Conservation (phyloP, 1,140 invertebrate species). For the Brachionus calyciflorus region DNA sequence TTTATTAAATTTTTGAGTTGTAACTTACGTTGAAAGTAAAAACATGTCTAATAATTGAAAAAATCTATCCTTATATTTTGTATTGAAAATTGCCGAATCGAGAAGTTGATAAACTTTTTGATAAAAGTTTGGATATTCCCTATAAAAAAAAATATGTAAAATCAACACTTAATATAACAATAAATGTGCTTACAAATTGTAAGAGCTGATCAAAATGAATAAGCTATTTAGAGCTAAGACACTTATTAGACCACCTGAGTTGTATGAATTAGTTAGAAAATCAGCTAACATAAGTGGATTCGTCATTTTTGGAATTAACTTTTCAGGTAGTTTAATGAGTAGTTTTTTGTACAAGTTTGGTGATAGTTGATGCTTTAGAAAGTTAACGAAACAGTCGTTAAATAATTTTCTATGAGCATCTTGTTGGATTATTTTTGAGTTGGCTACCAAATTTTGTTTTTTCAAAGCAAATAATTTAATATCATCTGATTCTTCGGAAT, state of each 20-base stretch:
- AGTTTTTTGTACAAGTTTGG: slow-evolving; percentile 72
- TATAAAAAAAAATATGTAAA: slow-evolving; percentile 56
- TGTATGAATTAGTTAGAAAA: slow-evolving; percentile 83
- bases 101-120: slow-evolving; percentile 87
- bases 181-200: slow-evolving; percentile 73
- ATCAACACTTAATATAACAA: slow-evolving; percentile 43
- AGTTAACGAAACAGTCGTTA: slow-evolving; percentile 44
- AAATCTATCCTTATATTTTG: slow-evolving; percentile 77
- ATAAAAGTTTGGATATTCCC: slow-evolving; percentile 90
- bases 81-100: slow-evolving; percentile 80
- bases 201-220: slow-evolving; percentile 80
- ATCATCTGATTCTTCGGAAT: background rate
- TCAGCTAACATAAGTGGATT: slow-evolving; percentile 82
- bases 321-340: slow-evolving; percentile 75
- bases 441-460: background rate
- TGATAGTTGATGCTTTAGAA: slow-evolving; percentile 56
- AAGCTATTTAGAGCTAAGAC: slow-evolving; percentile 87
- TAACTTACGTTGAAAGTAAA: slow-evolving; percentile 80
- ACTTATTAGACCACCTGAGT: slow-evolving; percentile 77
- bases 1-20: slow-evolving; percentile 8
- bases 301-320: slow-evolving; percentile 74
- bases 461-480: background rate
- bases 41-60: slow-evolving; percentile 85
- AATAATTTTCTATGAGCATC: slow-evolving; percentile 33
- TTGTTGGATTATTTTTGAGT: slow-evolving; percentile 30